Evolutionary conservation across 2,113 vertebrate species (phyloP), one percentile per base, ranked within the genome.

Genomic region (Neoarius graeffei): DNA sequence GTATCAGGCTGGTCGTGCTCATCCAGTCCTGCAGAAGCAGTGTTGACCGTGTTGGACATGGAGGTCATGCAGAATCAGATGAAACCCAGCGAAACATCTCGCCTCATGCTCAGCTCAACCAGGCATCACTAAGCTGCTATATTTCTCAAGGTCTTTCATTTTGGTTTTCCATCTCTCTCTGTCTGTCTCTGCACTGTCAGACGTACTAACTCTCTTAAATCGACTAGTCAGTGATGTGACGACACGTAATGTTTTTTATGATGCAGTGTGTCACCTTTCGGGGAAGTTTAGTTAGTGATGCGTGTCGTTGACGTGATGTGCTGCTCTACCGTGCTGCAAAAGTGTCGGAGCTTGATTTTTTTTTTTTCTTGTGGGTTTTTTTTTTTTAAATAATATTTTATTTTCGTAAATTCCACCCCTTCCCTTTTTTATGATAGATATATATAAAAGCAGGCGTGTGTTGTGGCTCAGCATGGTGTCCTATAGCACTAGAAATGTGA

Each of bases 401-500:
- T 80, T 56, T 80, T 17, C 52, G 0, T 52, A 14, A 77, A 14
- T 50, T 23, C 48, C 35, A 2, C 11, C 56, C 50, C 62, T 25
- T 9, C 27, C 8, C 5, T 52, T 84, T 86, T 62, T 56, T 67
- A 6, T 42, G 42, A 42, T 42, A 42, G 42, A 42, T 42, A 42
- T 42, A 42, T 42, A 17, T 14, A 5, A 73, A 67, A 73, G 42
- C 67, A 27, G 66, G 52, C 83, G 66, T 88, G 56, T 88, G 86
- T 92, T 35, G 62, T 88, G 86, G 83, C 87, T 90, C 80, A 82
- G 88, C 88, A 91, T 91, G 90, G 92, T 91, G 90, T 90, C 91
- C 83, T 80, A 90, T 60, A 83, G 84, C 81, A 87, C 87, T 90
- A 74, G 89, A 92, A 91, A 89, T 91, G 91, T 90, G 67, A 85